These are phyloP conservation scores for Cyanoderma ruficeps DNA, from an alignment of 2,113 vertebrate species.

Conservation along the genomic window DNA sequence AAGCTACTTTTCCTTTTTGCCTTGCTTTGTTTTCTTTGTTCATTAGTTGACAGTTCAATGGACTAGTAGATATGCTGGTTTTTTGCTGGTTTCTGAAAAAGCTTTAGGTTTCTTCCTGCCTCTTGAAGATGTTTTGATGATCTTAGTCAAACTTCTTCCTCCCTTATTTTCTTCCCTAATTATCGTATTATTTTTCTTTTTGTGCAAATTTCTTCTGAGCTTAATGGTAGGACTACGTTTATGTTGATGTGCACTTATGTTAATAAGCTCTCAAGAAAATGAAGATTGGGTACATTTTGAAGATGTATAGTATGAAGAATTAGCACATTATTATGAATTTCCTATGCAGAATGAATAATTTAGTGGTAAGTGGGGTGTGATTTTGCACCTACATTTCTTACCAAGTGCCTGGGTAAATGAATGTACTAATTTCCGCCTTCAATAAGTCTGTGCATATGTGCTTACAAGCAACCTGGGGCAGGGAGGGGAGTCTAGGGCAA, in stretches of 20 bases:
- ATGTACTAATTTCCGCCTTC: not conserved
- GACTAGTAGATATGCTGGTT: not conserved
- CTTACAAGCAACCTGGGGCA: accelerated
- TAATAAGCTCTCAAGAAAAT: not conserved
- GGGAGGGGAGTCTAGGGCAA: not conserved
- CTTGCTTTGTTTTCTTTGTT: not conserved
- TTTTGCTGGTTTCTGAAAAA: not conserved
- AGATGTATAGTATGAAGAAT: not conserved
- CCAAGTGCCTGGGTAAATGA: not conserved
- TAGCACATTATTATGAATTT: not conserved
- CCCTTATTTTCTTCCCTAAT: not conserved
- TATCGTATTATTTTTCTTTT: not conserved
- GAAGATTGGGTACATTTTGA: not conserved
- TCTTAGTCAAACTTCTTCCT: not conserved
- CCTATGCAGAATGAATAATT: not conserved
- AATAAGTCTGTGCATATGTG: not conserved
- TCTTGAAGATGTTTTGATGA: not conserved
- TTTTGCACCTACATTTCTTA: not conserved
- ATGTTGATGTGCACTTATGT: not conserved
- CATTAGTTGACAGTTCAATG: not conserved
- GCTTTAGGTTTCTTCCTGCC: not conserved
- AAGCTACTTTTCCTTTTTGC: not conserved
- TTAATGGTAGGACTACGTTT: not conserved
- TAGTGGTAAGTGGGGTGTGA: not conserved
- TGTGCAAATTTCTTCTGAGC: not conserved